A percentile compares a stretch with the other conserved stretches of the same genome.
Conservation (phyloP, 1,140 invertebrate species). For the Vollenhovia emeryi region DNA sequence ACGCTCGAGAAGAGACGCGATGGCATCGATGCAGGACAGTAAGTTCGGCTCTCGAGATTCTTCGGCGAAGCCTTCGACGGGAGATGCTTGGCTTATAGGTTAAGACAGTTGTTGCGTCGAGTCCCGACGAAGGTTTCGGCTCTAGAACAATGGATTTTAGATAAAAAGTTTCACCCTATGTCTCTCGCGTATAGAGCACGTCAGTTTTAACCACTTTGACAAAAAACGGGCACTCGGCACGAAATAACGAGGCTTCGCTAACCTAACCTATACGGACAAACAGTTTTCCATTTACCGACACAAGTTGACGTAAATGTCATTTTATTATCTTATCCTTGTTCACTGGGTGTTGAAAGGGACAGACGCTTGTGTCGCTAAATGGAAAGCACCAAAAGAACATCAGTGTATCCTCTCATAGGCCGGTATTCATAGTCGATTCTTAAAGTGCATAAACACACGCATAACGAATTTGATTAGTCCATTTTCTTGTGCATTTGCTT, state of each 20-base stretch:
- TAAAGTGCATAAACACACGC: no score
- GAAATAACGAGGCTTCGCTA: neutral
- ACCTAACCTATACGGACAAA: neutral
- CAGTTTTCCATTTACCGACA: no score
- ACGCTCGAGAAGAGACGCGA: slow-evolving; percentile 16
- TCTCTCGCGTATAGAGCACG: neutral
- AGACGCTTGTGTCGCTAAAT: no score
- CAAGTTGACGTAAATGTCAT: no score
- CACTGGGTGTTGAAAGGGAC: no score
- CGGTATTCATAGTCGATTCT: no score
- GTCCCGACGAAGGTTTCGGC: neutral
- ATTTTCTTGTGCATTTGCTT: no score
- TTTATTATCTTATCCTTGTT: no score
- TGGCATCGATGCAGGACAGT: slow-evolving; percentile 78
- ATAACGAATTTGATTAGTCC: no score
- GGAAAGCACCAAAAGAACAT: no score
- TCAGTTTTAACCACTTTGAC: neutral
- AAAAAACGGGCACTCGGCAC: neutral
- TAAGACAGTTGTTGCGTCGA: neutral
- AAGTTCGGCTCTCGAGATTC: slow-evolving; percentile 58
- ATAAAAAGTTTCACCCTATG: neutral
- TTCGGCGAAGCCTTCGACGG: neutral
- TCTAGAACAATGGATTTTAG: neutral
- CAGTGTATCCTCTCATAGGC: no score
- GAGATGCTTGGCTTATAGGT: slow-evolving; percentile 32